Conservation (phyloP, 2,797 vertebrate species). For the Labeo calbasu region DNA sequence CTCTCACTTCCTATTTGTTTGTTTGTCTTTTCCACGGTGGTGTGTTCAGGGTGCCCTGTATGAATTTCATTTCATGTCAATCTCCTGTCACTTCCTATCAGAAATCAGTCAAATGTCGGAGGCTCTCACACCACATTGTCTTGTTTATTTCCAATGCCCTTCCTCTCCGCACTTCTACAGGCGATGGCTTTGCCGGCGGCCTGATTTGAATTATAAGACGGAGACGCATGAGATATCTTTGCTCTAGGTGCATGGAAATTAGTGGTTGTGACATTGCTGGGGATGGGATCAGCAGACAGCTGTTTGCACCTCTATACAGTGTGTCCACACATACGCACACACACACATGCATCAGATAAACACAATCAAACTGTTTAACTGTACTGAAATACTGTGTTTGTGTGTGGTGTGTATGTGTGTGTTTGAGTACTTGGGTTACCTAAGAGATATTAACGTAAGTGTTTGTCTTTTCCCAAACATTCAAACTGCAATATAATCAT, state of each 20-base stretch:
- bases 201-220: slow-evolving; percentile 83
- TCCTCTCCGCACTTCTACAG: slow-evolving; percentile 82
- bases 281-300: slow-evolving; percentile 77
- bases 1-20: slow-evolving; percentile 65
- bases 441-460: slow-evolving; percentile 18
- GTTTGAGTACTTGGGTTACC: slow-evolving; percentile 21
- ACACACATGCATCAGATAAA: slow-evolving; percentile 38
- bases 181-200: slow-evolving; percentile 76
- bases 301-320: slow-evolving; percentile 71
- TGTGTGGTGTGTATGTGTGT: not conserved
- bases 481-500: slow-evolving; percentile 51
- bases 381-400: not conserved
- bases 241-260: slow-evolving; percentile 84
- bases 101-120: slow-evolving; percentile 83
- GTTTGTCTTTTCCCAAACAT: slow-evolving; percentile 33
- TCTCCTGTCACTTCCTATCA: slow-evolving; percentile 86
- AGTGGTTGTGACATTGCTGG: slow-evolving; percentile 78
- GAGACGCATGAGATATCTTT: slow-evolving; percentile 80
- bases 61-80: slow-evolving; percentile 85
- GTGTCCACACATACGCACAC: slow-evolving; percentile 55
- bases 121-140: slow-evolving; percentile 73
- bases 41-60: slow-evolving; percentile 79
- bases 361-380: slow-evolving; percentile 30
- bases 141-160: slow-evolving; percentile 85
- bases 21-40: slow-evolving; percentile 70